Base-by-base conservation (phyloP, 2,113 vertebrate species). In the Urocolius indicus region DNA sequence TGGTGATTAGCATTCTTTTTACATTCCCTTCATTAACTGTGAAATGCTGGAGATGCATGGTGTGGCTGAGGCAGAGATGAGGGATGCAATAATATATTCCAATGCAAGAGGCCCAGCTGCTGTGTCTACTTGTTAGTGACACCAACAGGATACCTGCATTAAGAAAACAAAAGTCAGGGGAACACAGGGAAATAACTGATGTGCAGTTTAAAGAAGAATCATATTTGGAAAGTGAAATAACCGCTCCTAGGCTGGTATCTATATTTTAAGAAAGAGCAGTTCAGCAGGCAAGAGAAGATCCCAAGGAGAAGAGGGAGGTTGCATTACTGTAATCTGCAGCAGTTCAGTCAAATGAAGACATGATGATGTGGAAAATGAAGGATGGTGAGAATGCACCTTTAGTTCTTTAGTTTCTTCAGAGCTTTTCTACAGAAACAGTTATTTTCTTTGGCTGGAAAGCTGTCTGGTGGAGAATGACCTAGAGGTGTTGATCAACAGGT, bases 181-280 rank as follows among this genome's bases (percentile, higher is more conserved):
- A 75, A 67, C 5, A 11, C 2, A 6, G 7, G 11, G 19, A 51
- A 84, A 46, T 32, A 3, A 2, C 14, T n/a, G 4, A 2, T 1
- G 4, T 16, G 61, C 32, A 32, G 27, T 36, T 93, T 27, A 59
- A 45, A 89, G 18, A 20, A 72, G 55, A n/a, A n/a, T n/a, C n/a
- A n/a, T n/a, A 20, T 38, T 22, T 66, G 66, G 55, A 29, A 81
- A 66, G 10, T 2, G 10, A 81, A 68, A 38, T 36, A 57, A 22
- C 17, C 73, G 36, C 11, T 74, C 6, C 1, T 15, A 24, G 29
- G 32, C 30, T 20, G 32, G 36, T 32, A 26, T 24, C n/a, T 52
- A 18, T 48, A n/a, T n/a, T 48, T 79, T 49, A 51, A 86, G 52
- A 19, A 2, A 5, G 24, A 76, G 34, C 12, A 21, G 22, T 17